Base-by-base conservation (phyloP, 2,888 invertebrate genomes). In the Mythimna vitellina region DNA sequence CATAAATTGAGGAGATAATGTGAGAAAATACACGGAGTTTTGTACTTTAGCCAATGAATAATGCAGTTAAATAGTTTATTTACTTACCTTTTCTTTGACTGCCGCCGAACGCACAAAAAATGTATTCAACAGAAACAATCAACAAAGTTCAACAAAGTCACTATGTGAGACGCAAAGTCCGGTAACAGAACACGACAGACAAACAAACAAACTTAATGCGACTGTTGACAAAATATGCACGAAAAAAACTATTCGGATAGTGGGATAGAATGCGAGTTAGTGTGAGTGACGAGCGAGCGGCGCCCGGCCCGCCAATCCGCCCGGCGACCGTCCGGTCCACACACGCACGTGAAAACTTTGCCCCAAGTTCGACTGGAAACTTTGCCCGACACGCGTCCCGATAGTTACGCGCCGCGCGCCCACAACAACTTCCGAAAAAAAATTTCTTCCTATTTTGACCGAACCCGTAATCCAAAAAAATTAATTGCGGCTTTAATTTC, bases 61-160 rank as follows among this genome's bases (percentile, higher is more conserved):
- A 57, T 57, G n/a, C 35, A 57, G 22, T 54, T 35, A 17, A 20
- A 65, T 22, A 22, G 57, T 51, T 56, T 29, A 54, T 69, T 38
- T 69, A 91, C 94, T 94, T 89, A 95, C 95, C 95, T 91, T 80
- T 70, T 82, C 72, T 87, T 87, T 85, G 86, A 83, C 84, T 74
- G 81, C 76, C 65, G 86, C 70, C 81, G 86, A 82, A 80, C 87
- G 83, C 87, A 88, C 86, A 85, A 88, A 85, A 85, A 89, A 83
- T 84, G 87, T 89, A 88, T 82, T 89, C 88, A 93, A 93, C 91
- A 89, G 91, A 92, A 92, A 92, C 92, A 92, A 91, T 90, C 88
- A 93, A 93, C 91, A 92, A 93, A 93, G 90, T 91, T 91, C 88
- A 94, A 94, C 93, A 95, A 91, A 93, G 92, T 93, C 94, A 94